Percentiles rank a stretch among this genome's conserved stretches.
These are phyloP conservation scores for Eudyptes chrysolophus DNA, from an alignment of 2,113 vertebrate species.

Conservation along the genomic window DNA sequence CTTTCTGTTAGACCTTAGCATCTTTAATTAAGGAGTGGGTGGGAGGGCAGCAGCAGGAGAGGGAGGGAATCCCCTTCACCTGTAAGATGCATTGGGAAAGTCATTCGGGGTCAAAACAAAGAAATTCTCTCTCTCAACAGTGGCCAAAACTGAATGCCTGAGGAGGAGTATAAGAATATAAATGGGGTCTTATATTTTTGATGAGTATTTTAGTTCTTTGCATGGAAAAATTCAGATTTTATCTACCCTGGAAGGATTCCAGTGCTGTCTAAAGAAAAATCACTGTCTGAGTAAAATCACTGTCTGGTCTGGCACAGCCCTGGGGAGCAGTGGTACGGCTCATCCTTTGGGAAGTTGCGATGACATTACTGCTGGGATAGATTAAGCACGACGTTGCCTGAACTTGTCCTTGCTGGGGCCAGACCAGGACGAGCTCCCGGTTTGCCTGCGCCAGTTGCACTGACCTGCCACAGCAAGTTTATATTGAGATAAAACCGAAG, in stretches of 20 bases:
- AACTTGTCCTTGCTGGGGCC: not conserved
- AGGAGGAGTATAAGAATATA: not conserved
- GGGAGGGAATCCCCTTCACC: slow-evolving; percentile 31
- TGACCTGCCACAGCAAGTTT: not conserved
- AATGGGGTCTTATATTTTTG: not conserved
- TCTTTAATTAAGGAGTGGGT: not conserved
- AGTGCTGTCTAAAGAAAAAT: not conserved
- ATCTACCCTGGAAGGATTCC: slow-evolving; percentile 31
- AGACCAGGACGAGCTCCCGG: not conserved
- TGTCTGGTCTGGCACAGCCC: not conserved
- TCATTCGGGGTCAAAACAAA: slow-evolving; percentile 10
- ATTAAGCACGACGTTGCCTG: not conserved
- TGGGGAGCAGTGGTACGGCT: not conserved
- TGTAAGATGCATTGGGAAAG: not conserved
- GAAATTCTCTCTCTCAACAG: slow-evolving; percentile 10
- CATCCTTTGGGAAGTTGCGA: not conserved
- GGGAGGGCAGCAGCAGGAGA: not conserved
- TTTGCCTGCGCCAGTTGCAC: rapidly evolving
- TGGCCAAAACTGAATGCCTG: slow-evolving; percentile 19
- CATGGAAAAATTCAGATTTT: slow-evolving; percentile 28
- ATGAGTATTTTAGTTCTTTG: slow-evolving; percentile 15
- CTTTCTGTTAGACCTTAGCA: not conserved
- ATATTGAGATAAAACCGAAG: not conserved
- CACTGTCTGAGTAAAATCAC: not conserved
- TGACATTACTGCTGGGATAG: not conserved